Evolutionary conservation across 2,113 vertebrate genomes (phyloP).

Genomic region (Sturnus vulgaris): DNA sequence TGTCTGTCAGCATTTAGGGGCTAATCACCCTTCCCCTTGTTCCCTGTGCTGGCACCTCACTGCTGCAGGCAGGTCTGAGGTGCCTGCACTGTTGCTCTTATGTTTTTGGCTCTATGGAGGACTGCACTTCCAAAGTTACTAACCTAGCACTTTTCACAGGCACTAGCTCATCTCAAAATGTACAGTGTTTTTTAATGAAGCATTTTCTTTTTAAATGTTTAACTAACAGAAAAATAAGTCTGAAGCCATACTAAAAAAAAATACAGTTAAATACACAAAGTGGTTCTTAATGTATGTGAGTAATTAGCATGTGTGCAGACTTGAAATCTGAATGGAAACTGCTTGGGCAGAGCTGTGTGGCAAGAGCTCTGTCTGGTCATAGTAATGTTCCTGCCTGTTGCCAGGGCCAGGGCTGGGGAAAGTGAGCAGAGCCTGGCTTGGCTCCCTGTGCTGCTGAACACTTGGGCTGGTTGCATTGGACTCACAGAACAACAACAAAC

Average conservation of each 20-base stretch:
- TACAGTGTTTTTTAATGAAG: background rate
- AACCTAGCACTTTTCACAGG: background rate
- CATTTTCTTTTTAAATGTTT: constrained; percentile 10
- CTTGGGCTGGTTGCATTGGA: background rate
- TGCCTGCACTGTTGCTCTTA: background rate
- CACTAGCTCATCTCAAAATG: background rate
- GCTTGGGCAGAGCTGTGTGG: background rate
- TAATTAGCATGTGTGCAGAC: background rate
- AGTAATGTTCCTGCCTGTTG: background rate
- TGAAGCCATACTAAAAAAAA: constrained; percentile 18
- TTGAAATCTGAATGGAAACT: background rate
- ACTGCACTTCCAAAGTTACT: constrained; percentile 1
- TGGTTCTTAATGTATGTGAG: background rate
- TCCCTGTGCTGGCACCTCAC: background rate
- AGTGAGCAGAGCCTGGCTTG: background rate
- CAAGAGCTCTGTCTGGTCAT: background rate
- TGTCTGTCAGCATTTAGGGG: background rate
- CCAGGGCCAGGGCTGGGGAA: background rate
- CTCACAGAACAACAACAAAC: background rate
- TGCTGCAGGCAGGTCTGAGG: background rate
- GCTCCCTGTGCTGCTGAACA: background rate
- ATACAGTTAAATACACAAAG: background rate
- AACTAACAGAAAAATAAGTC: constrained; percentile 5
- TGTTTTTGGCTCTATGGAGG: background rate
- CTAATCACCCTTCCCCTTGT: background rate